Evolutionary conservation across 1,140 invertebrate genomes (phyloP).

Genomic region (Gyrodactylus salaris): DNA sequence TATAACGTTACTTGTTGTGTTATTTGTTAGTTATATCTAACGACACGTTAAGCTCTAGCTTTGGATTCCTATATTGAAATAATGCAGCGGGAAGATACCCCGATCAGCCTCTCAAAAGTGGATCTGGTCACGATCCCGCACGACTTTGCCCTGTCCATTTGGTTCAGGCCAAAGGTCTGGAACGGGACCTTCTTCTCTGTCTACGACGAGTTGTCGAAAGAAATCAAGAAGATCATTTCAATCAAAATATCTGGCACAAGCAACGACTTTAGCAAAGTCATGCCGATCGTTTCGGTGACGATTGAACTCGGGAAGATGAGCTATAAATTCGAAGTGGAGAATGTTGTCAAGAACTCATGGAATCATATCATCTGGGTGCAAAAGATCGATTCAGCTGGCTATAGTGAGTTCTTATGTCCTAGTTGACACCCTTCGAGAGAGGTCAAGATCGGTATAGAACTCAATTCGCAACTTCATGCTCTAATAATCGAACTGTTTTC

Average conservation of each 20-base stretch:
- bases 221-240: no score
- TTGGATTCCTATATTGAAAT: neutral
- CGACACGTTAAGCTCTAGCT: neutral
- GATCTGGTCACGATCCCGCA: neutral
- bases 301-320: no score
- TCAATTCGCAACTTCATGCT: no score
- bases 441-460: no score
- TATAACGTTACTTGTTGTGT: no score
- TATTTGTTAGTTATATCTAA: no score
- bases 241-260: no score
- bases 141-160: neutral
- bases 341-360: neutral
- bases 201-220: neutral
- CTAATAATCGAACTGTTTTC: no score
- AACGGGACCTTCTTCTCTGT: neutral
- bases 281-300: no score
- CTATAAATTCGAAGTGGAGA: neutral
- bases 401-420: neutral
- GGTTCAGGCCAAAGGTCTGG: neutral
- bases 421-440: no score
- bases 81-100: neutral
- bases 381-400: neutral
- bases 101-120: neutral
- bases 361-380: neutral
- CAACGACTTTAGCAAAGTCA: no score